A percentile compares a stretch with the other conserved stretches of the same genome.
Conservation (phyloP, 2,797 vertebrate species). For the Chanos chanos region DNA sequence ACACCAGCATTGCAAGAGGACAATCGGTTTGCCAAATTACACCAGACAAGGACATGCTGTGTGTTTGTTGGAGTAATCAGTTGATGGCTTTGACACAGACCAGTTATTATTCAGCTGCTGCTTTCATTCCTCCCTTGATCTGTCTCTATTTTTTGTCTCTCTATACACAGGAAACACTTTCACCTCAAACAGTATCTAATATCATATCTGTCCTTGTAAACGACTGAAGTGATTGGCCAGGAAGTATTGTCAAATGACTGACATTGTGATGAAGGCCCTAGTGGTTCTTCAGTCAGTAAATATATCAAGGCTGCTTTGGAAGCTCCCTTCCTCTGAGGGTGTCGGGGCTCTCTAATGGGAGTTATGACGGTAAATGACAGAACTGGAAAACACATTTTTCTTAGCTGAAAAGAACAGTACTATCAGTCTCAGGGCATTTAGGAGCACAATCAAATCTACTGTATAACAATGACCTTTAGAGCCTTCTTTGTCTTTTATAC, state of each 20-base stretch:
- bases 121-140: neutral
- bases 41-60: neutral
- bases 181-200: neutral
- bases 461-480: constrained; percentile 21
- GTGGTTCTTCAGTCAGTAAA: too few species aligned
- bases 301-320: too few species aligned
- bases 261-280: too few species aligned
- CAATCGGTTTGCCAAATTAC: constrained; percentile 26
- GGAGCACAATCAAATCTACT: constrained; percentile 18
- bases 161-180: neutral
- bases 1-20: constrained; percentile 24
- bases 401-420: constrained; percentile 19
- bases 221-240: too few species aligned
- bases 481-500: constrained; percentile 4
- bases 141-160: neutral
- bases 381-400: too few species aligned
- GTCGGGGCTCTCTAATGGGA: too few species aligned
- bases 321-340: too few species aligned
- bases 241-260: too few species aligned
- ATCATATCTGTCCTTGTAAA: too few species aligned
- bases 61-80: too few species aligned
- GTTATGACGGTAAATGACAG: too few species aligned
- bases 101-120: neutral
- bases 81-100: neutral
- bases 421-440: constrained; percentile 21